phyloP scores from a whole-genome alignment of 2,888 invertebrate species.

The Cheilosia scutellata region DNA sequence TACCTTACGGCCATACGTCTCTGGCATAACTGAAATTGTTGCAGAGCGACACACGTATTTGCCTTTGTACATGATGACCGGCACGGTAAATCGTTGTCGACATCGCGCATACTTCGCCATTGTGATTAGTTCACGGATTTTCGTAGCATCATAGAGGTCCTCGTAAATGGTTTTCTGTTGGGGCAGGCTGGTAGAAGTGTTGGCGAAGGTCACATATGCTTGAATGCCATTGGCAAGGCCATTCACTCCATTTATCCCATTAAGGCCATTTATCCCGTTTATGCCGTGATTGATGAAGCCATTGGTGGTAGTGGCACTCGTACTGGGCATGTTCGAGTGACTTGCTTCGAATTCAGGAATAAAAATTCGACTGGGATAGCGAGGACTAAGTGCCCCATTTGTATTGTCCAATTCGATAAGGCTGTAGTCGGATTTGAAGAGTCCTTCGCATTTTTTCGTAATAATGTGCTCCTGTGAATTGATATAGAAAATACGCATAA shows the following conservation, averaged over 20 bases:
- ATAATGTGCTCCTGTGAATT: constrained; percentile 85
- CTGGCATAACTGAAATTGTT: constrained; percentile 89
- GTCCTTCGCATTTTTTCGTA: constrained; percentile 87
- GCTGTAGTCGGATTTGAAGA: constrained; percentile 89
- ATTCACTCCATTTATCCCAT: background rate
- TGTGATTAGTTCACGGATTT: constrained; percentile 87
- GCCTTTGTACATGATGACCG: constrained; percentile 90
- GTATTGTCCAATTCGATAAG: constrained; percentile 87
- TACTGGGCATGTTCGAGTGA: constrained; percentile 78
- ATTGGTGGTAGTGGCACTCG: constrained; percentile 78
- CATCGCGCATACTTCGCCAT: constrained; percentile 90
- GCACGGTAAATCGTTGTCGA: constrained; percentile 90
- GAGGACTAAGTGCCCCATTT: constrained; percentile 88
- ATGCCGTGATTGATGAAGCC: constrained; percentile 78
- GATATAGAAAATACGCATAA: background rate
- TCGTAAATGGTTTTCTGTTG: constrained; percentile 86
- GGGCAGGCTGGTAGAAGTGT: constrained; percentile 78
- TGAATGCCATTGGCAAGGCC: constrained; percentile 78
- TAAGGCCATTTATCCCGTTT: background rate
- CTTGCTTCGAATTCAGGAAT: constrained; percentile 87
- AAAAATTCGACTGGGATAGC: constrained; percentile 89
- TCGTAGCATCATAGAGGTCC: constrained; percentile 85
- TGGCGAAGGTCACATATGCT: constrained; percentile 81
- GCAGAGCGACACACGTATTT: constrained; percentile 90
- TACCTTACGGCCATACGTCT: constrained; percentile 89